Evolutionary conservation across 2,797 vertebrate species (phyloP).

Genomic region (Hirundo rustica): DNA sequence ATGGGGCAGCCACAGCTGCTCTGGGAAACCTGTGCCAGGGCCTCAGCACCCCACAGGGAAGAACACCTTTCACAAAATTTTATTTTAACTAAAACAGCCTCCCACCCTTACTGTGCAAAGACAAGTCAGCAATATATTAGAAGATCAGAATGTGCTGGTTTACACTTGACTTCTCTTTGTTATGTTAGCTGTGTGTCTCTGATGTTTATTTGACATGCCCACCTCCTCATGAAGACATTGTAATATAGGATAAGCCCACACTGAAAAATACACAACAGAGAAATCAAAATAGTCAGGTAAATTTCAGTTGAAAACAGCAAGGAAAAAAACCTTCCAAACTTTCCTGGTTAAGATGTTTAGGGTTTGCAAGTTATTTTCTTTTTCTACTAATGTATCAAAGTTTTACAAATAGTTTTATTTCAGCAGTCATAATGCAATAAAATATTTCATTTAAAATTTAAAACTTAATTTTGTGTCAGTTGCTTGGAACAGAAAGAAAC

Average conservation of each 20-base stretch:
- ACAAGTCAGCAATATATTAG: not conserved
- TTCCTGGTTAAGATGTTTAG: not conserved
- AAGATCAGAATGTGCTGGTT: not conserved
- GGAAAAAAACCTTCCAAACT: not conserved
- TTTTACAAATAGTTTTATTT: not conserved
- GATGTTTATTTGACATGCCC: not conserved
- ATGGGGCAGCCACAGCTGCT: not conserved
- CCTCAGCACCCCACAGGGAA: accelerated
- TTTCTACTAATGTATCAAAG: not conserved
- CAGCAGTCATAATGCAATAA: not conserved
- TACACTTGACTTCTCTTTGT: not conserved
- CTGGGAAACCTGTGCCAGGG: not conserved
- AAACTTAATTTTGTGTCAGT: not conserved
- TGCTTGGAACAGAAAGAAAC: not conserved
- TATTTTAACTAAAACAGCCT: not conserved
- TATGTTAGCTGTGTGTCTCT: not conserved
- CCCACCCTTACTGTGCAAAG: not conserved
- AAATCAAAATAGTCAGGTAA: not conserved
- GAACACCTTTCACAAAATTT: not conserved
- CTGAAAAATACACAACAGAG: not conserved
- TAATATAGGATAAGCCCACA: not conserved
- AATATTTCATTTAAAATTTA: not conserved
- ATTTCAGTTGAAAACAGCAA: not conserved
- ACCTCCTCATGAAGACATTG: not conserved
- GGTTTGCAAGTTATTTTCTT: not conserved